Evolutionary conservation across 2,113 vertebrate species (phyloP), one percentile per base, ranked within the genome.

Genomic region (Brachionichthys hirsutus): DNA sequence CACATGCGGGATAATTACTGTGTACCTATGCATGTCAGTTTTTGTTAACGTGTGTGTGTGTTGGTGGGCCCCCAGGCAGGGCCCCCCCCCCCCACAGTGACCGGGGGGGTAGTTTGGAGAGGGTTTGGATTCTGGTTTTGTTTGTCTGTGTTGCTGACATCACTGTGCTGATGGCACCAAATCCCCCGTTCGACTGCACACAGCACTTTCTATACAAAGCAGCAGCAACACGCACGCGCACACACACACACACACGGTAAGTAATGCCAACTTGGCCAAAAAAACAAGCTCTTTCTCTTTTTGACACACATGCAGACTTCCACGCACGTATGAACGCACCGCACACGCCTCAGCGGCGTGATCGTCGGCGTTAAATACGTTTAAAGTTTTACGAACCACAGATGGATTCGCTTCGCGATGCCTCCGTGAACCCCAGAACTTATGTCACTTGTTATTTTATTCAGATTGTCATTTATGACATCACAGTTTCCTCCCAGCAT

Each of bases 171-270:
- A 92, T 93, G 91, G 91, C 88, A 92, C 90, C 89, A 94, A 93
- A 90, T 92, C 92, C 90, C 84, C 91, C 18, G 62, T 93, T 93
- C 88, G 85, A 89, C 89, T 90, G 87, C 90, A 90, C 87, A 52
- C 92, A 94, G 92, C 92, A 93, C 90, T 94, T 95, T 94, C 91
- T 76, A 93, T 93, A 95, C 91, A 93, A 93, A 93, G 92, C 90
- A 77, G 55, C 54, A 72, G 78, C 71, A 77, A 46, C 44, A 14
- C 40, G 52, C 45, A 46, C 62, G 41, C 54, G 34, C 10, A 18
- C 13, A 30, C 20, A 30, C 59, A 45, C 54, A 38, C 10, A 18
- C 13, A 34, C 20, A 30, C 59, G 84, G 90, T 30, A 30, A 30
- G 88, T 91, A 88, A 93, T 92, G 92, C 91, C 86, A 93, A 89